These are phyloP conservation scores for Hipparchia semele DNA, from an alignment of 2,888 invertebrate species.

Conservation along the genomic window DNA sequence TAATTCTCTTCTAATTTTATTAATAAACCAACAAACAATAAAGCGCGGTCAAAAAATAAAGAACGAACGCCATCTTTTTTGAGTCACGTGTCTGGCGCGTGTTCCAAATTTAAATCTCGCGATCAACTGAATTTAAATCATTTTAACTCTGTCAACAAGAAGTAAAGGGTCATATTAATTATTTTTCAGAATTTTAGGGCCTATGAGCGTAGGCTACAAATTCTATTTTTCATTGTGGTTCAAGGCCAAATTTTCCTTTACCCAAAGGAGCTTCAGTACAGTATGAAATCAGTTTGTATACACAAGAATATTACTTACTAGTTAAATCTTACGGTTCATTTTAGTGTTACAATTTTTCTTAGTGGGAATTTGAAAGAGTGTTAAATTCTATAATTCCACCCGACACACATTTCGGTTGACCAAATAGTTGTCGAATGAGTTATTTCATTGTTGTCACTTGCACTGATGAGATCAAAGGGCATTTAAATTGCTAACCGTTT, in stretches of 20 bases:
- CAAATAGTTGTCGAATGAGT: constrained; percentile 39
- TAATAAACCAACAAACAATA: constrained; percentile 61
- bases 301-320: not conserved
- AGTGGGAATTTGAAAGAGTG: constrained; percentile 17
- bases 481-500: not conserved
- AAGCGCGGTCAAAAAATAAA: constrained; percentile 50
- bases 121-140: constrained; percentile 43
- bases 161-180: not conserved
- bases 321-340: not conserved
- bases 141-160: constrained; percentile 25
- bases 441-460: constrained; percentile 42
- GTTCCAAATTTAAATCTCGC: constrained; percentile 42
- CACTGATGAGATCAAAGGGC: constrained; percentile 36
- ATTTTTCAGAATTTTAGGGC: not conserved
- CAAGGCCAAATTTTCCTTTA: not conserved
- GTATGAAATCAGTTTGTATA: not conserved
- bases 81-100: constrained; percentile 47
- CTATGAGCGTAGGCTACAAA: constrained; percentile 4
- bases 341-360: not conserved
- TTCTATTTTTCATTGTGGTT: not conserved
- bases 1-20: constrained; percentile 44
- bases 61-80: constrained; percentile 47
- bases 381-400: constrained; percentile 20
- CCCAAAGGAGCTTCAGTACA: constrained; percentile 2
- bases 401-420: constrained; percentile 35